Base-by-base conservation (phyloP, 2,113 vertebrate genomes). In the Oophaga pumilio region DNA sequence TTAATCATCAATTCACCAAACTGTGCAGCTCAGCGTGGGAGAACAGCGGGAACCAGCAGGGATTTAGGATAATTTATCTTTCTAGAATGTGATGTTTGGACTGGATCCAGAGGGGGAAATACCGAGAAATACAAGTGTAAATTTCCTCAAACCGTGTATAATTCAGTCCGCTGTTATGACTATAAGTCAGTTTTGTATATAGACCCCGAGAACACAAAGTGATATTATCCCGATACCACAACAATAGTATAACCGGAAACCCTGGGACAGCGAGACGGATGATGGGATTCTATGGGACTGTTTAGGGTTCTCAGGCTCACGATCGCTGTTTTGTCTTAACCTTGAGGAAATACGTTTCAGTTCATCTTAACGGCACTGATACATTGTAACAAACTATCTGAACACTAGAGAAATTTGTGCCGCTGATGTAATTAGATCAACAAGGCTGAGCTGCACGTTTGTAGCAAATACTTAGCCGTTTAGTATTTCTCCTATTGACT, bases 161-260 rank as follows among this genome's bases (percentile, higher is more conserved):
- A 89, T 89, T 90, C 86, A 89, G 33, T 33, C 62, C 84, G 78
- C 3, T 88, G 43, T 91, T 90, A 89, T 26, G 60, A 49, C 86
- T 87, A 68, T 2, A 68, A 4, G 4, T 76, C 91, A 91, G 68
- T 17, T 76, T 89, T 90, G 28, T 85, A 89, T 74, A 90, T 56
- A 90, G 56, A 90, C 57, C 56, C 2, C 56, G 15, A 56, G 57
- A n/a, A 17, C 50, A 87, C 33, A 87, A 82, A 53, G 84, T 90
- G 28, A 62, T 59, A 73, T 89, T 89, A 90, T 33, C 87, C 18
- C 33, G 86, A 80, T 26, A 43, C 28, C 33, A 82, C 74, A 84
- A 87, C 87, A 80, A 57, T 52, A 11, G 84, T 88, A 85, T 14
- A 85, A 87, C 81, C 81, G 81, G 87, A 90, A 91, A 26, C 24